These are phyloP conservation scores for Phytoseiulus persimilis DNA, from an alignment of 2,888 invertebrate species.

Conservation along the genomic window DNA sequence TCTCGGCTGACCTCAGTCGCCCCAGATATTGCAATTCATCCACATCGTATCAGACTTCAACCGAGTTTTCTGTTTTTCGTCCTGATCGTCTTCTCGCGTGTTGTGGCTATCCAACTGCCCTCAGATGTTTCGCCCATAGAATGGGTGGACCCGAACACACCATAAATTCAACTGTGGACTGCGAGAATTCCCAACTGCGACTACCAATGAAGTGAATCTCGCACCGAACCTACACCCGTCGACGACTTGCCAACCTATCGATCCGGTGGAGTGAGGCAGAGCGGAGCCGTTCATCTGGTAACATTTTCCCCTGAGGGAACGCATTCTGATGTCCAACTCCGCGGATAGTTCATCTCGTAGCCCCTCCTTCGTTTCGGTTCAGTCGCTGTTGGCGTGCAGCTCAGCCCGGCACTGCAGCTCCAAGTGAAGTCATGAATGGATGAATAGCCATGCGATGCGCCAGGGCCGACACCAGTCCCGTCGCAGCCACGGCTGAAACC, in stretches of 20 bases:
- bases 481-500: background rate
- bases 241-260: background rate
- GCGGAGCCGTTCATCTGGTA: background rate
- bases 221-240: background rate
- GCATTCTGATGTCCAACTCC: background rate
- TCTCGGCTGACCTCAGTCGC: too few species aligned
- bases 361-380: background rate
- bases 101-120: background rate
- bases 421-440: background rate
- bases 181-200: background rate
- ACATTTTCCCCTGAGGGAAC: background rate
- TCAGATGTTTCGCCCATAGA: background rate
- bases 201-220: background rate
- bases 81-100: background rate
- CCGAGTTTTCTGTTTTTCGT: background rate
- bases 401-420: background rate
- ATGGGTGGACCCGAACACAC: background rate
- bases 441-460: background rate
- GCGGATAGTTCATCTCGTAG: background rate
- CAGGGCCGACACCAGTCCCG: background rate
- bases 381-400: background rate
- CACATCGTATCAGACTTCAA: background rate
- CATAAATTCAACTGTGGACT: background rate
- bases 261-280: background rate
- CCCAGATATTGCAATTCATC: background rate